Percentiles rank a stretch among this genome's conserved stretches.
These are phyloP conservation scores for Tupaia tana DNA, from an alignment of 2,113 vertebrate species.

Conservation along the genomic window DNA sequence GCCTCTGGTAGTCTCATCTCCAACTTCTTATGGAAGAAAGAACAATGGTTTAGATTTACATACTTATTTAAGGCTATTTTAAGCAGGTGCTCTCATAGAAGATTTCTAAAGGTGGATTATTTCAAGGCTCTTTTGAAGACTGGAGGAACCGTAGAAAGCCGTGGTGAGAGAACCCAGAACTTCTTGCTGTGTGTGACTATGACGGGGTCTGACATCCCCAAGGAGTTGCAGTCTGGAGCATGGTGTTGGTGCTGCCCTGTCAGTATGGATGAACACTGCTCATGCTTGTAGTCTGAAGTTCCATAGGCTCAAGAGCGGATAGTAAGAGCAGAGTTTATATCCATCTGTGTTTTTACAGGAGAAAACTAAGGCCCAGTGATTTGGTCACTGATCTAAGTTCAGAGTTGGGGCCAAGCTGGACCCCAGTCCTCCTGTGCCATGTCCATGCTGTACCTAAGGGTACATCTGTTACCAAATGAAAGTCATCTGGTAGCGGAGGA, in stretches of 20 bases:
- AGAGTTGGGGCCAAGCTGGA: neutral
- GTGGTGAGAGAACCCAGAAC: neutral
- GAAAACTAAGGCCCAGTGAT: neutral
- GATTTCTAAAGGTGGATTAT: neutral
- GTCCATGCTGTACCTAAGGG: neutral
- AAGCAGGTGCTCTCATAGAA: neutral
- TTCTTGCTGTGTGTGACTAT: neutral
- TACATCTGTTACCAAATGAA: too few relatives aligned
- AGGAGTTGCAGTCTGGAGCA: neutral
- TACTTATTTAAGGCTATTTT: neutral
- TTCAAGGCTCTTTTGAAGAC: neutral
- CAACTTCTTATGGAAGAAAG: neutral
- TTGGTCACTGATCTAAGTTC: neutral
- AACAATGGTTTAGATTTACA: neutral
- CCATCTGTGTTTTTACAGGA: neutral
- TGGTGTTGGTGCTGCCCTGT: neutral
- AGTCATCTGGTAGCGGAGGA: neutral
- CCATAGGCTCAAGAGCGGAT: rapidly evolving
- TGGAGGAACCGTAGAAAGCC: neutral
- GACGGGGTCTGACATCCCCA: neutral
- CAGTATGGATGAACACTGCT: rapidly evolving
- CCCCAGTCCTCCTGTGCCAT: neutral
- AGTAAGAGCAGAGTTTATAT: neutral
- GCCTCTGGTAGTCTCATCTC: neutral
- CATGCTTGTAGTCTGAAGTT: neutral